Evolutionary conservation across 2,888 invertebrate species (phyloP).

Genomic region (Agriotes lineatus): DNA sequence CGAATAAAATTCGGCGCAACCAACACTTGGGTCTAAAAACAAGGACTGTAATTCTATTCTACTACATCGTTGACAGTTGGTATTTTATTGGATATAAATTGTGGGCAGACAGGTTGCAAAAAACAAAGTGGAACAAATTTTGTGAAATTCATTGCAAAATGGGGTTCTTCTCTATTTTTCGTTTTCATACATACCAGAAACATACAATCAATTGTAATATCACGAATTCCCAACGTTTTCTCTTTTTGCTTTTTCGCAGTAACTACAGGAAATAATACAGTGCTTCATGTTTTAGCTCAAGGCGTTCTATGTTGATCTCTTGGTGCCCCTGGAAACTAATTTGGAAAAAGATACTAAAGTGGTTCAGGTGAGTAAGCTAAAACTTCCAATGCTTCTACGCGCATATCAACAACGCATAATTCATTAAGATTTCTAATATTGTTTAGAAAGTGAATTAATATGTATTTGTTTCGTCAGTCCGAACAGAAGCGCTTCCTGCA

Average conservation of each 20-base stretch:
- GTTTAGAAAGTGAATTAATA: constrained; percentile 21
- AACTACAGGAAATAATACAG: background rate
- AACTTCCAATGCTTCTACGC: background rate
- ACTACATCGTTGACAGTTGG: constrained; percentile 22
- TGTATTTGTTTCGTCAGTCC: constrained; percentile 71
- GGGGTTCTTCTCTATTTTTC: constrained; percentile 17
- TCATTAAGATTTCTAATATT: constrained; percentile 13
- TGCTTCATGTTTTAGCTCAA: constrained; percentile 78
- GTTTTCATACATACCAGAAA: background rate
- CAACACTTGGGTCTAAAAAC: constrained; percentile 37
- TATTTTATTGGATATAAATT: constrained; percentile 34
- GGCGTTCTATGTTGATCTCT: constrained; percentile 93
- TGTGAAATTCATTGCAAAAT: constrained; percentile 25
- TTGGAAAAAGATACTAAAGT: constrained; percentile 95
- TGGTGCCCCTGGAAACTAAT: constrained; percentile 93
- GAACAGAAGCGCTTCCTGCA: constrained; percentile 94
- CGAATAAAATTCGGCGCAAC: constrained; percentile 55
- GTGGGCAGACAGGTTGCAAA: constrained; percentile 10
- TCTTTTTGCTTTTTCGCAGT: background rate
- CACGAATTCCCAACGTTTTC: background rate
- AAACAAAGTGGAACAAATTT: constrained; percentile 26
- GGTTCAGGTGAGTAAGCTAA: constrained; percentile 74
- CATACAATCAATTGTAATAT: constrained; percentile 7
- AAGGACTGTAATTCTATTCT: constrained; percentile 29
- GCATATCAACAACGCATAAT: constrained; percentile 15